Percentiles rank a stretch among this genome's conserved stretches.
phyloP scores from a whole-genome alignment of 1,140 invertebrate genomes.

The Epicauta chinensis region DNA sequence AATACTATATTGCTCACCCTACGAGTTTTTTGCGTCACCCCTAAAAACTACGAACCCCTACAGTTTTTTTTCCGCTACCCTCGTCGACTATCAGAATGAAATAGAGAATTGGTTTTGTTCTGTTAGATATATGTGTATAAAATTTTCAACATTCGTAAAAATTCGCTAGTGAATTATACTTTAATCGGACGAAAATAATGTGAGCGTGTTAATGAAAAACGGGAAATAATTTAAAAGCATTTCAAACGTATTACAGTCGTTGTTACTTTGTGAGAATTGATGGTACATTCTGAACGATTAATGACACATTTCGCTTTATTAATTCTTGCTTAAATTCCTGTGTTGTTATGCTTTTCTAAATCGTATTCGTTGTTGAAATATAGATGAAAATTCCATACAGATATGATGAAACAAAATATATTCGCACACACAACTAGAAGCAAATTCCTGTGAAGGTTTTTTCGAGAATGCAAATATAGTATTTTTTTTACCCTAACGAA shows the following conservation, averaged over 20 bases:
- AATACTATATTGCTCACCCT: conserved; percentile 30
- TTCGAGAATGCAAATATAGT: conserved; percentile 39
- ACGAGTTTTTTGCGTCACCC: conserved; percentile 27
- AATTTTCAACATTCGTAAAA: conserved; percentile 1
- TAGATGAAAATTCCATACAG: too few species aligned
- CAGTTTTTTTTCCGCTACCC: conserved; percentile 32
- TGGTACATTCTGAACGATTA: too few species aligned
- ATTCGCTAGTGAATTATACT: too few species aligned
- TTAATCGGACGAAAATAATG: too few species aligned
- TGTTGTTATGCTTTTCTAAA: too few species aligned
- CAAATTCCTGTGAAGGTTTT: conserved; percentile 26
- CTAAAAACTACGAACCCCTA: conserved; percentile 21
- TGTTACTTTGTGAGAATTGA: too few species aligned
- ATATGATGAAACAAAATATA: neutral
- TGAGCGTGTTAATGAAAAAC: too few species aligned
- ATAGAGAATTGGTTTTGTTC: conserved; percentile 12
- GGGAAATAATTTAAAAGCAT: too few species aligned
- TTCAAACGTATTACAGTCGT: too few species aligned
- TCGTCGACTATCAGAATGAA: conserved; percentile 1
- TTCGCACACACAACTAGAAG: conserved; percentile 3
- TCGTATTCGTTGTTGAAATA: too few species aligned
- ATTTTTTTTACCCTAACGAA: conserved; percentile 42
- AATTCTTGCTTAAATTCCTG: too few species aligned
- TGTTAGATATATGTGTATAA: conserved; percentile 1
- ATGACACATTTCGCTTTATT: too few species aligned